Conservation (phyloP, 2,888 invertebrate genomes). For the Agrenia bidenticulata region DNA sequence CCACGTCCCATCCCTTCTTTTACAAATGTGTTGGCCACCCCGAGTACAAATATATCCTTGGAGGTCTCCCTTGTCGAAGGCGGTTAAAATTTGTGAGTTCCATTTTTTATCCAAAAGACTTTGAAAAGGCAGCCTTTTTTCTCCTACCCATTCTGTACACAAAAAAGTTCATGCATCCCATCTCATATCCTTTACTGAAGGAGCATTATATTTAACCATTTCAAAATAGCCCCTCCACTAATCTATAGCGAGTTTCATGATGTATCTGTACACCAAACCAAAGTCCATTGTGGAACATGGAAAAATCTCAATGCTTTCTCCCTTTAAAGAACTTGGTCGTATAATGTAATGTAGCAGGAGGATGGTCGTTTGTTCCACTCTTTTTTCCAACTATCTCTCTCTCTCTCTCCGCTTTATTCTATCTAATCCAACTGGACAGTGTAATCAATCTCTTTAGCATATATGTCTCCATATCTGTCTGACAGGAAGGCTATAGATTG, state of each 20-base stretch:
- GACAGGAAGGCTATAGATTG: conserved; percentile 1
- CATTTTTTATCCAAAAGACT: conserved; percentile 38
- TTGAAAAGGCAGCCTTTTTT: conserved; percentile 29
- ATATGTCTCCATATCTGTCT: conserved; percentile 14
- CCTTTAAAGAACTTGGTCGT: background rate
- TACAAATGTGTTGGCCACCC: conserved; percentile 16
- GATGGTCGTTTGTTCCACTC: conserved; percentile 4
- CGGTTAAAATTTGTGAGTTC: conserved; percentile 39
- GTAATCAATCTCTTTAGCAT: conserved; percentile 48
- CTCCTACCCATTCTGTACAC: conserved; percentile 22
- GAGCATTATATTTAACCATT: no score
- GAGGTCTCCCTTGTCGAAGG: conserved; percentile 29
- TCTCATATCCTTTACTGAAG: no score
- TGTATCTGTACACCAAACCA: background rate
- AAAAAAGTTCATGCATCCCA: conserved; percentile 20
- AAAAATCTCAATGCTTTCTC: conserved; percentile 6
- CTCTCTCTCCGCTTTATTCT: conserved; percentile 18
- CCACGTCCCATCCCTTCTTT: background rate
- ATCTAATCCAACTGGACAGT: conserved; percentile 39
- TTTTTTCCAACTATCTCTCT: conserved; percentile 4
- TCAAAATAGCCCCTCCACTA: background rate
- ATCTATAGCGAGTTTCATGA: background rate
- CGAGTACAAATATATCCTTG: conserved; percentile 2
- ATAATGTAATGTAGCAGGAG: background rate
- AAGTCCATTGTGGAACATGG: background rate